These are phyloP conservation scores for Eupeodes latifasciatus DNA, from an alignment of 2,888 invertebrate genomes.

Conservation along the genomic window DNA sequence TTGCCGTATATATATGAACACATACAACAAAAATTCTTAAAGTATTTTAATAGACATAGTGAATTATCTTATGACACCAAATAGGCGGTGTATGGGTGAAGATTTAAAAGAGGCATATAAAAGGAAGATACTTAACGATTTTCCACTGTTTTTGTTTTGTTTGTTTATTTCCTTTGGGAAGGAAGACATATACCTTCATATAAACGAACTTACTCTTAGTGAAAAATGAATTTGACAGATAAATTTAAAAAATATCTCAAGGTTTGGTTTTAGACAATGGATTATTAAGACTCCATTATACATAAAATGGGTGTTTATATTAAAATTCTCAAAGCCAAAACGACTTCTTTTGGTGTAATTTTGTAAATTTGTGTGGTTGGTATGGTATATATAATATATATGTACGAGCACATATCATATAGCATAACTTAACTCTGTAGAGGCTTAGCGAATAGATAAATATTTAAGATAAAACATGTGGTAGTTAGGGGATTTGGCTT, in stretches of 20 bases:
- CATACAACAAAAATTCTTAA: constrained; percentile 4
- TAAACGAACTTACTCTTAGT: not conserved
- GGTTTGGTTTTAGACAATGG: constrained; percentile 21
- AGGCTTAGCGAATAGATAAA: constrained; percentile 3
- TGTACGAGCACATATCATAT: not conserved
- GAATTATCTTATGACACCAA: constrained; percentile 46
- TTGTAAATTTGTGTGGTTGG: not conserved
- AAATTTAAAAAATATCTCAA: not conserved
- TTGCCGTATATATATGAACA: constrained; percentile 36
- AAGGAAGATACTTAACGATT: constrained; percentile 22
- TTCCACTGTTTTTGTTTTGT: constrained; percentile 16
- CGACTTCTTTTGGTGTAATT: not conserved
- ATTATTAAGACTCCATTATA: constrained; percentile 54
- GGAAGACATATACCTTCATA: no score
- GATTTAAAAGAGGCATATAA: not conserved
- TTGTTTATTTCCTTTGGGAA: not conserved
- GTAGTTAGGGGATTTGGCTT: not conserved
- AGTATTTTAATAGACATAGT: constrained; percentile 32
- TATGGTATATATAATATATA: no score
- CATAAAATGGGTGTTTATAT: constrained; percentile 35
- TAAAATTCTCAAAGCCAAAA: not conserved
- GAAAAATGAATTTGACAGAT: constrained; percentile 54
- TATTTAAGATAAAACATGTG: constrained; percentile 3
- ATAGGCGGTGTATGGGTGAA: not conserved
- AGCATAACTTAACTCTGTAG: not conserved